A percentile compares a stretch with the other conserved stretches of the same genome.
Evolutionary conservation across 2,797 vertebrate genomes (phyloP).

Genomic region (Enteromius unitaeniatus): DNA sequence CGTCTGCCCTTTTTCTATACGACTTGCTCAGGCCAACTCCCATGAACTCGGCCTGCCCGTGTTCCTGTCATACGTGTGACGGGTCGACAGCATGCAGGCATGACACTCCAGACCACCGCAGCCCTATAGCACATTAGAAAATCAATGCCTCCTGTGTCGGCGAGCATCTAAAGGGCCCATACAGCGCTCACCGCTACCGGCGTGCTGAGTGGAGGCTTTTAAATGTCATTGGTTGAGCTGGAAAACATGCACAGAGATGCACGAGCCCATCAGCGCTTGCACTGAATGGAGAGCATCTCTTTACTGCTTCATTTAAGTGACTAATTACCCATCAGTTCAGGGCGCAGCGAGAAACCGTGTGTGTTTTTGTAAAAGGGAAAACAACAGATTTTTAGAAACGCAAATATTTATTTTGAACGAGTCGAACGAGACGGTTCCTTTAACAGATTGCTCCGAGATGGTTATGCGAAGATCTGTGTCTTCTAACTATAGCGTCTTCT

Average conservation of each 20-base stretch:
- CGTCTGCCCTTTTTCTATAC: constrained; percentile 11
- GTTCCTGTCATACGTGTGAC: constrained; percentile 39
- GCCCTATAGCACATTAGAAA: constrained; percentile 29
- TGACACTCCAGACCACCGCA: constrained; percentile 30
- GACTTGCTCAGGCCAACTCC: not conserved
- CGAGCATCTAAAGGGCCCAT: constrained; percentile 37
- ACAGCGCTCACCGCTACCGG: constrained; percentile 29
- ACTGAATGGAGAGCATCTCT: constrained; percentile 39
- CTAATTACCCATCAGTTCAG: constrained; percentile 57
- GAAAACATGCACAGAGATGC: constrained; percentile 67
- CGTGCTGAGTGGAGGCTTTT: constrained; percentile 73
- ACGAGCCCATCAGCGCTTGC: constrained; percentile 53
- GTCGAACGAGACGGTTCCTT: not conserved
- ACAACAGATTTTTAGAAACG: constrained; percentile 31
- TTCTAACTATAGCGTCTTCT: constrained; percentile 8
- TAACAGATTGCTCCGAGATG: not conserved
- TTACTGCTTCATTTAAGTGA: constrained; percentile 53
- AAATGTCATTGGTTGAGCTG: constrained; percentile 79
- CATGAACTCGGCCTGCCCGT: constrained; percentile 18
- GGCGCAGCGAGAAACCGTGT: constrained; percentile 8
- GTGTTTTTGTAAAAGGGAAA: constrained; percentile 18
- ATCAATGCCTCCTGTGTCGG: constrained; percentile 37
- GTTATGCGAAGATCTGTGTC: not conserved
- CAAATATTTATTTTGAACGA: constrained; percentile 31
- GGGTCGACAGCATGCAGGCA: constrained; percentile 37